These are phyloP conservation scores for Drymodes brunneopygia DNA, from an alignment of 2,113 vertebrate species.

Conservation along the genomic window DNA sequence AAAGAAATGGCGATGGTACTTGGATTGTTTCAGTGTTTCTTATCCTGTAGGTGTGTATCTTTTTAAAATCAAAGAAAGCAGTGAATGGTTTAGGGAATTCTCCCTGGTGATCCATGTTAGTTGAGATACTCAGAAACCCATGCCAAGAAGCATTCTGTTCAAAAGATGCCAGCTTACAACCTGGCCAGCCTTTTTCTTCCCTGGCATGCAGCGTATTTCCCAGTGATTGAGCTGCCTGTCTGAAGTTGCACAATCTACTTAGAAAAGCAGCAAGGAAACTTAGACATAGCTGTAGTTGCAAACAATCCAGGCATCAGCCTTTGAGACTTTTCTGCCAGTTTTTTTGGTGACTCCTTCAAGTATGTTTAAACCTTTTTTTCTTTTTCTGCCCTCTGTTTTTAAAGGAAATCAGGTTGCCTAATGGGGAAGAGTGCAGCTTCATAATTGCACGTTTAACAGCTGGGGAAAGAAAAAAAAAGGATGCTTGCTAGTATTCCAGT, in stretches of 20 bases:
- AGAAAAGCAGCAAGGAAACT: neutral
- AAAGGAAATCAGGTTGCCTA: neutral
- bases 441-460: neutral
- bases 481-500: neutral
- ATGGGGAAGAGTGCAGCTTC: neutral
- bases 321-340: neutral
- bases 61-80: neutral
- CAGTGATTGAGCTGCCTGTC: neutral
- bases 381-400: neutral
- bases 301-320: neutral
- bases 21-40: neutral
- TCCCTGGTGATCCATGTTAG: neutral
- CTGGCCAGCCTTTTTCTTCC: neutral
- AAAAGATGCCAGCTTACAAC: neutral
- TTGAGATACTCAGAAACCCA: neutral
- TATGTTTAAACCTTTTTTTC: neutral
- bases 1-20: neutral
- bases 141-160: accelerated
- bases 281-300: neutral
- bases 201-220: accelerated
- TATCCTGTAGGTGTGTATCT: neutral
- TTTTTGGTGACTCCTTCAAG: neutral
- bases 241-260: neutral
- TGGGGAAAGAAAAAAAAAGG: accelerated
- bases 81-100: neutral